phyloP scores from a whole-genome alignment of 2,888 invertebrate species.

The Ceratothoa steindachneri region DNA sequence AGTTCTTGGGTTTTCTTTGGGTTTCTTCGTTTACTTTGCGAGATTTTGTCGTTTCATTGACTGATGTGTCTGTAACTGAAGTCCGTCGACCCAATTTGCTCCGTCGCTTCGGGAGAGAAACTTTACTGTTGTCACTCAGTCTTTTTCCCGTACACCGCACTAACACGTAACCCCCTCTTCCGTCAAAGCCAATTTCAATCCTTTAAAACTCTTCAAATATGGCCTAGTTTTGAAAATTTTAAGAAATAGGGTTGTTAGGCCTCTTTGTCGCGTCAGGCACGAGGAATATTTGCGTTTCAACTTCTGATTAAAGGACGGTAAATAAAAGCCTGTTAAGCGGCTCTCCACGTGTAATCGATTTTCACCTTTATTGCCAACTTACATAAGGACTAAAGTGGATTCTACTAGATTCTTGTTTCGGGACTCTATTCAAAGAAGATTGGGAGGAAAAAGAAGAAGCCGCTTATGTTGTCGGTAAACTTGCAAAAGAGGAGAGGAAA shows the following conservation, averaged over 20 bases:
- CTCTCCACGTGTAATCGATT: not conserved
- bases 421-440: not conserved
- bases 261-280: not conserved
- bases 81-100: not conserved
- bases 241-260: too few relatives aligned
- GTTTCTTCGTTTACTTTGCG: not conserved
- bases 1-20: not conserved
- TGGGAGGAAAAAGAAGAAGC: not conserved
- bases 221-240: too few relatives aligned
- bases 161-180: not conserved
- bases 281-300: not conserved
- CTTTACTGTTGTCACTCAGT: not conserved
- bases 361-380: not conserved
- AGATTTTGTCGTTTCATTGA: not conserved
- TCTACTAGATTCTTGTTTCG: not conserved
- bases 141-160: not conserved
- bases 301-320: not conserved
- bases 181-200: too few relatives aligned
- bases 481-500: not conserved
- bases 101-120: not conserved
- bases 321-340: not conserved
- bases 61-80: not conserved
- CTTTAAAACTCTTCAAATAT: too few relatives aligned
- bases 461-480: not conserved
- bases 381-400: not conserved